Base-by-base conservation (phyloP, 2,797 vertebrate genomes). In the Pygocentrus nattereri region DNA sequence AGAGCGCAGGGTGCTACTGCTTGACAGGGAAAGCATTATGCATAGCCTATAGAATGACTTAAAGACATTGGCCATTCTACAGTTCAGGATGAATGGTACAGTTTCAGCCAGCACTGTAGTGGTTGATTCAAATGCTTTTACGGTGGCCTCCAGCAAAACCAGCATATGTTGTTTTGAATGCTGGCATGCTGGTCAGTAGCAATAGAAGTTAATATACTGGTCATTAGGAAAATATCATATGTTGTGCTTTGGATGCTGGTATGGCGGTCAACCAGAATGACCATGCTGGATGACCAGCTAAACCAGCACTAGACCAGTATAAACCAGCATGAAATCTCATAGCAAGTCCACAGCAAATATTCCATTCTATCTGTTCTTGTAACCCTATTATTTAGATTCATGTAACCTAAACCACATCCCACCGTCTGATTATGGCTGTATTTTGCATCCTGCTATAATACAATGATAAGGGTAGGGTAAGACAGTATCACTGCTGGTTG, bases 1-100 rank as follows among this genome's bases (percentile, higher is more conserved):
- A 69, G 73, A 61, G 18, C 6, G 6, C 1, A 12, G n/a, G n/a
- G 56, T 13, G 19, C 61, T 41, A 27, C 73, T 71, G 67, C n/a
- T 27, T n/a, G 5, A 75, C 21, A 65, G 25, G 16, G 47, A 58
- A 21, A 65, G 16, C 27, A 38, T 52, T 61, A 41, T 54, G 49
- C 50, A 27, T 15, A 74, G 4, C 30, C 31, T 62, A 76, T 47
- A 52, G 23, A 61, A 25, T 44, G 56, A 34, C n/a, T 44, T 44
- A 10, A 34, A 75, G 74, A 50, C 58, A 19, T 21, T 62, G 62
- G 21, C n/a, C n/a, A n/a, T n/a, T n/a, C n/a, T 76, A 13, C 23
- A 64, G 11, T 38, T 47, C 58, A 76, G 38, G 5, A 61, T 25
- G 18, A 61, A 49, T 13, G 19, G 19, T 13, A 38, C 16, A 65